Evolutionary conservation across 2,888 invertebrate species (phyloP), one percentile per base, ranked within the genome.

Genomic region (Hoplodrina ambigua): DNA sequence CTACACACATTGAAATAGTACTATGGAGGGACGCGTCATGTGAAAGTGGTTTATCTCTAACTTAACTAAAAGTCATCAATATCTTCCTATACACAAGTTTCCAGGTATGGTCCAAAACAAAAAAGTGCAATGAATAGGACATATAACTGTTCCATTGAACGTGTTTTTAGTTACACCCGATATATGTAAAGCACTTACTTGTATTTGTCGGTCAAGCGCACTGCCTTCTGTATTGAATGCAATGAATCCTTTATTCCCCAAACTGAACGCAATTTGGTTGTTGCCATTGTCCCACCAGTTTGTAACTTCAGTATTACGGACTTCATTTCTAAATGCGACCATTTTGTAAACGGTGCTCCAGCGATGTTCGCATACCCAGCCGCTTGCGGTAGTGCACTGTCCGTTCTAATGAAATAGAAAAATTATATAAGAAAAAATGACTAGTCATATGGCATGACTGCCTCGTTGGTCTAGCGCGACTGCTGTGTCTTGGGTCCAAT

Each of bases 331-430:
- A 88, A 98, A 98, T 0, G 90, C 96, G 0, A 97, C 97, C 98
- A 98, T 98, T 86, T 97, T 97, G 92, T 96, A 97, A 78, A 98
- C 97, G 87, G 97, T 97, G 0, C 97, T 94, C 98, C 98, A 98
- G 17, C 98, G 96, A 90, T 98, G 98, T 90, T 98, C 98, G 86
- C 98, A 98, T 0, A 98, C 95, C 97, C 98, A 98, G 3, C 97
- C 98, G 78, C 96, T 97, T 0, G 93, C 95, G 1, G 7, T 0
- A 7, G 49, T 74, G 85, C 98, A 98, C 0, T 96, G 96, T 2
- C 94, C 95, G 72, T 98, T 97, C 95, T 94, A 33, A 37, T 44
- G 25, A 57, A 3, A 60, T 20, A 30, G 10, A 41, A 49, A 2
- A 7, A 20, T 44, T 17, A 10, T 44, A 15, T 49, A 25, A 13